phyloP scores from a whole-genome alignment of 2,888 invertebrate species.

The Coenonympha arcania region DNA sequence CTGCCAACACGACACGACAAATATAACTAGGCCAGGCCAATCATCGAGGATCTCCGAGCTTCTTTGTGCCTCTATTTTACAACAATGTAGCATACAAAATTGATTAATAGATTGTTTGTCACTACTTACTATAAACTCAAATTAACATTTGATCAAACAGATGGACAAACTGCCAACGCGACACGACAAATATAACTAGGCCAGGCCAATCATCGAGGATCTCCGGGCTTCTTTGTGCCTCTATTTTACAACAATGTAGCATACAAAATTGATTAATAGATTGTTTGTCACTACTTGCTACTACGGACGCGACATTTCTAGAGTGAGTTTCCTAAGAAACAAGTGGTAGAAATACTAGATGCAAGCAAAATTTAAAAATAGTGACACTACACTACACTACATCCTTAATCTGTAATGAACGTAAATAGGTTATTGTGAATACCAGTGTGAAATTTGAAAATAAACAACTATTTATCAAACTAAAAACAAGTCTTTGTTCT shows the following conservation, averaged over 20 bases:
- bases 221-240: constrained; percentile 7
- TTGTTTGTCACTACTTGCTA: not conserved
- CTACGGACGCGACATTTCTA: too few relatives aligned
- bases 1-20: constrained; percentile 25
- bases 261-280: not conserved
- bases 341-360: too few relatives aligned
- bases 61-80: constrained; percentile 1
- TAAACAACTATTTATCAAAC: not conserved
- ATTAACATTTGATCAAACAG: constrained; percentile 56
- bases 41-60: constrained; percentile 18
- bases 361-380: too few relatives aligned
- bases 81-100: not conserved
- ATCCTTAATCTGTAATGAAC: too few relatives aligned
- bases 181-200: constrained; percentile 30
- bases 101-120: not conserved
- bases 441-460: too few relatives aligned
- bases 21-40: constrained; percentile 32
- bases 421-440: too few relatives aligned
- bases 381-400: too few relatives aligned
- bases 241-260: not conserved
- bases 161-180: constrained; percentile 34
- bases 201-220: constrained; percentile 27
- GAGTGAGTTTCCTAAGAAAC: too few relatives aligned
- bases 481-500: not conserved
- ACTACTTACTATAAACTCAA: constrained; percentile 45